These are phyloP conservation scores for Prionailurus bengalensis DNA, from an alignment of 2,113 vertebrate genomes.

Conservation along the genomic window DNA sequence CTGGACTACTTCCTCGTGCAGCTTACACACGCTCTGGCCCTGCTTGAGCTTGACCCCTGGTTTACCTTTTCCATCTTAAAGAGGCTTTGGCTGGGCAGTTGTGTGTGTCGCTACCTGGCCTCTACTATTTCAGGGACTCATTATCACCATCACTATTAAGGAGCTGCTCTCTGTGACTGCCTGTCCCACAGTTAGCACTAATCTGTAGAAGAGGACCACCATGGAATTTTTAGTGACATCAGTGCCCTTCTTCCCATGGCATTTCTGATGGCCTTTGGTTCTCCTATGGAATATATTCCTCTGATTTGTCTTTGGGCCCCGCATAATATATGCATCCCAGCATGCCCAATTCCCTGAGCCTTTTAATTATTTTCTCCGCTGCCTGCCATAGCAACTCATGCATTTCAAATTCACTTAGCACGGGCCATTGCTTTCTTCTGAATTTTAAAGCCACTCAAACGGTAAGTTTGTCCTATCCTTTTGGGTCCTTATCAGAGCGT, in stretches of 20 bases:
- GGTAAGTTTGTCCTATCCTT: neutral
- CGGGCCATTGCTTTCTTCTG: neutral
- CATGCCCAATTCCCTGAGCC: neutral
- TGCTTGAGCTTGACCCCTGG: neutral
- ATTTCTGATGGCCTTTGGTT: neutral
- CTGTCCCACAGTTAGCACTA: neutral
- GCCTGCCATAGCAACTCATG: neutral
- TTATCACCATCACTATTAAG: neutral
- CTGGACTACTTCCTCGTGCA: neutral
- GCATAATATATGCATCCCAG: neutral
- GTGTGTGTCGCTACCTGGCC: neutral
- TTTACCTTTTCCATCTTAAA: neutral
- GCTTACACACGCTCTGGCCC: neutral
- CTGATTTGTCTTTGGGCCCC: neutral
- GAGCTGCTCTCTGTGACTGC: neutral
- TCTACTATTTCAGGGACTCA: neutral
- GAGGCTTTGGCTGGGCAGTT: neutral
- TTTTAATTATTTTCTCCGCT: conserved; percentile 33
- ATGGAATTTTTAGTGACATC: neutral
- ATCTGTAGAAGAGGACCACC: neutral
- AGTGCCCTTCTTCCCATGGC: neutral
- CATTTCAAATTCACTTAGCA: conserved; percentile 39
- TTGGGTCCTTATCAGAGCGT: neutral
- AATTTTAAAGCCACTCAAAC: conserved; percentile 1
- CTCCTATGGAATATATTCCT: neutral